phyloP scores from a whole-genome alignment of 2,888 invertebrate species.

The Drosophila histrio region DNA sequence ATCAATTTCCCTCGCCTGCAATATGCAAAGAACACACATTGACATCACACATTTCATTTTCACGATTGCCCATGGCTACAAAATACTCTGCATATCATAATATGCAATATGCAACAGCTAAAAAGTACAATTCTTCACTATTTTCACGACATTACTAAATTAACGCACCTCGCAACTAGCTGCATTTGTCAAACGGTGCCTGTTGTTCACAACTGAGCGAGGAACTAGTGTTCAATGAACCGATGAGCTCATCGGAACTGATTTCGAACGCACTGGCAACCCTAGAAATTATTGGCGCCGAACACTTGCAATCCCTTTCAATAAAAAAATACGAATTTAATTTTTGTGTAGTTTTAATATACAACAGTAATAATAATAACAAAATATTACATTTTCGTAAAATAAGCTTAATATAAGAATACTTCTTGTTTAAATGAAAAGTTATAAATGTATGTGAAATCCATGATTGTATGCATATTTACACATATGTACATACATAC shows the following conservation, averaged over 20 bases:
- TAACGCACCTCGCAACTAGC: conserved; percentile 48
- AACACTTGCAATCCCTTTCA: not conserved
- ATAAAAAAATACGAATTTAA: not conserved
- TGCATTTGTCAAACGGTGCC: conserved; percentile 39
- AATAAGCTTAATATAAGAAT: not conserved
- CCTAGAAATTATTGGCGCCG: conserved; percentile 15
- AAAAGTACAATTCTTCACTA: conserved; percentile 32
- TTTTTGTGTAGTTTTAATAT: not conserved
- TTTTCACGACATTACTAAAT: conserved; percentile 50
- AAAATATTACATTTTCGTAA: not conserved
- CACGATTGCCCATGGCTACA: not conserved
- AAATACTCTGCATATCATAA: not conserved
- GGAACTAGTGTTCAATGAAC: conserved; percentile 4
- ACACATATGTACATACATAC: not conserved
- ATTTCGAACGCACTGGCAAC: conserved; percentile 23
- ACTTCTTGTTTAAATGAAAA: not conserved
- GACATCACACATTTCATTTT: conserved; percentile 15
- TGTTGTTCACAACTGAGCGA: conserved; percentile 18
- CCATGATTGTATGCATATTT: not conserved
- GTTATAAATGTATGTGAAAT: not conserved
- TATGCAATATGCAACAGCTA: conserved; percentile 18
- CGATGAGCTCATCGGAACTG: not conserved
- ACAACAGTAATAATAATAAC: not conserved
- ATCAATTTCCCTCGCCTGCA: conserved; percentile 39
- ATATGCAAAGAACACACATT: conserved; percentile 19